Percentiles rank a stretch among this genome's conserved stretches.
Evolutionary conservation across 2,113 vertebrate genomes (phyloP).

Genomic region (Elephantulus edwardii): DNA sequence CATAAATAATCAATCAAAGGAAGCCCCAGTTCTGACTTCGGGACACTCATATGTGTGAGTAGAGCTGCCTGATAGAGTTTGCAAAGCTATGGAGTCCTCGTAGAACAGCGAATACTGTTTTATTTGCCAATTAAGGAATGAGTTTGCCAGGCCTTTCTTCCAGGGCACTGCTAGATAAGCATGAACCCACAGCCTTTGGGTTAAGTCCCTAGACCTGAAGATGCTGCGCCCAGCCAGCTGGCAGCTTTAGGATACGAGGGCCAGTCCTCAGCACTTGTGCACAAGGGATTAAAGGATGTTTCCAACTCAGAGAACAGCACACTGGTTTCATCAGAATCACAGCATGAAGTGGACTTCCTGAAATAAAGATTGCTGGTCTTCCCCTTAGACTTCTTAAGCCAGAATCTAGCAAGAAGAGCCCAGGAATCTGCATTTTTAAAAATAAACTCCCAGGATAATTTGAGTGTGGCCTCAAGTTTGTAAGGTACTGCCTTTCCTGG

Average conservation of each 20-base stretch:
- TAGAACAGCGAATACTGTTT: too few species aligned
- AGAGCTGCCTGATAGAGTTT: background rate
- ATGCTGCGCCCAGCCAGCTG: background rate
- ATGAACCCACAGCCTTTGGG: background rate
- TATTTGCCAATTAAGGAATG: too few species aligned
- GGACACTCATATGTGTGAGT: background rate
- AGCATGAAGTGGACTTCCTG: too few species aligned
- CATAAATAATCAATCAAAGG: background rate
- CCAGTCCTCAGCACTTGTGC: rapidly evolving
- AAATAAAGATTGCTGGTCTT: background rate
- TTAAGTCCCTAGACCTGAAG: background rate
- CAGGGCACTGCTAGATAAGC: background rate
- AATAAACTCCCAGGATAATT: background rate
- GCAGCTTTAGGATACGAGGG: rapidly evolving
- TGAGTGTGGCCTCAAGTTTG: background rate
- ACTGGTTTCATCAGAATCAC: rapidly evolving
- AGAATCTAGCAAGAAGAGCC: too few species aligned
- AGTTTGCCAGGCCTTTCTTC: background rate
- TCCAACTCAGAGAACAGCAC: rapidly evolving
- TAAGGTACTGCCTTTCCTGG: background rate
- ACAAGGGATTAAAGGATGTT: rapidly evolving
- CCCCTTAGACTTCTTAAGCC: rapidly evolving
- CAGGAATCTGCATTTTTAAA: background rate
- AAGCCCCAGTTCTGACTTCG: background rate
- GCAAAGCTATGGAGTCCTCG: background rate